Base-by-base conservation (phyloP, 92 coral and sea anemone genomes). In the Muricea muricata region DNA sequence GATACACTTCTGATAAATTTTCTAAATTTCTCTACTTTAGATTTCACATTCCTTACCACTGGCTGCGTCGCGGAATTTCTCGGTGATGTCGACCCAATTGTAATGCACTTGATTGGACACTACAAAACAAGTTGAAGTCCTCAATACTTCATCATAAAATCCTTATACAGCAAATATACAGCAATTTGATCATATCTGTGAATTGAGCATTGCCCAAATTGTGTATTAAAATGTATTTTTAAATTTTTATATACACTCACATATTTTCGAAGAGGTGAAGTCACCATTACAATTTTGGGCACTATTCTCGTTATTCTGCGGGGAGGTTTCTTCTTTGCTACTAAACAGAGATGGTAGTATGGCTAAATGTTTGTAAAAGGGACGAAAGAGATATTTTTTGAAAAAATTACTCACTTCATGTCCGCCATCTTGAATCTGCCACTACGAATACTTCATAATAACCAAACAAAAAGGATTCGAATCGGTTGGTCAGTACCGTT, bases 81-180 rank as follows among this genome's bases (percentile, higher is more conserved):
- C 92, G 34, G 97, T 93, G 52, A 96, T 87, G 39, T 96, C 91
- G 12, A 86, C 90, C 99, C 99, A 96, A 89, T 96, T 90, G 65
- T 96, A 96, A 45, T 93, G 88, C 34, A 93, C 92, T 69, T 86
- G 94, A 71, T 65, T 87, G 37, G 93, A 87, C 5, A 92, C 98
- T 94, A 78, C 4, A 81, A n/a, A 29, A 20, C 10, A 28, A 57
- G 9, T 45, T 45, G 14, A 6, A 45, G 14, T 45, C 4, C 15
- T 45, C 50, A 45, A 37, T 9, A 1, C 14, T 45, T 5, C 5
- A 39, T 11, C 45, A 39, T 39, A 39, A 39, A 39, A 39, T 39
- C 45, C n/a, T n/a, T n/a, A n/a, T n/a, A n/a, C n/a, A n/a, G n/a
- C n/a, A n/a, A n/a, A n/a, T n/a, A n/a, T n/a, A n/a, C n/a, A n/a